phyloP scores from a whole-genome alignment of 2,797 vertebrate genomes.

The Martes flavigula region DNA sequence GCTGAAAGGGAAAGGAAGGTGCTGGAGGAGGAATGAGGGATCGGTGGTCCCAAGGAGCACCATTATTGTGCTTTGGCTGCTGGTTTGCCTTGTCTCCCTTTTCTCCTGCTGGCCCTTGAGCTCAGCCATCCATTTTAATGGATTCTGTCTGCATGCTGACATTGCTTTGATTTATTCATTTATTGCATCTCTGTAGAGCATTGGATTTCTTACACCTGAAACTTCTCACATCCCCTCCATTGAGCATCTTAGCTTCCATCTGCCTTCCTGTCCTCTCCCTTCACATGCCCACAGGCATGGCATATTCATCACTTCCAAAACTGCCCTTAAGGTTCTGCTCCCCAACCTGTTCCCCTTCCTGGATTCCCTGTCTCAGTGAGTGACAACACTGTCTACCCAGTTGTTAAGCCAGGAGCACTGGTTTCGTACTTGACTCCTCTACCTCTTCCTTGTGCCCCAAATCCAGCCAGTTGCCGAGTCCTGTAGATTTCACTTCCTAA shows the following conservation, averaged over 20 bases:
- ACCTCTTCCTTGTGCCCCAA: not conserved
- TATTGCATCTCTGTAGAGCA: not conserved
- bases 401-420: slow-evolving; percentile 12
- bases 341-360: not conserved
- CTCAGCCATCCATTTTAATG: not conserved
- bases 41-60: not conserved
- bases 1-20: slow-evolving; percentile 47
- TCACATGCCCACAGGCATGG: not conserved
- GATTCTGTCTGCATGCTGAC: not conserved
- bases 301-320: not conserved
- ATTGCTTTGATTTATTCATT: slow-evolving; percentile 26
- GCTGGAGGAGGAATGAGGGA: slow-evolving; percentile 30
- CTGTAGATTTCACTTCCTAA: slow-evolving; percentile 2
- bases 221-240: not conserved
- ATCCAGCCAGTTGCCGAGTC: not conserved
- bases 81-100: not conserved
- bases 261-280: not conserved
- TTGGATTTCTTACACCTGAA: not conserved
- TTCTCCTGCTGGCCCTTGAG: not conserved
- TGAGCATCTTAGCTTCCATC: not conserved
- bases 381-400: not conserved
- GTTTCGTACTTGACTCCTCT: not conserved
- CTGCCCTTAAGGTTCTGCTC: not conserved
- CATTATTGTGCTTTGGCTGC: not conserved
- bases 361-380: slow-evolving; percentile 1